phyloP scores from a whole-genome alignment of 2,888 invertebrate species.

The Megastigmus dorsalis region DNA sequence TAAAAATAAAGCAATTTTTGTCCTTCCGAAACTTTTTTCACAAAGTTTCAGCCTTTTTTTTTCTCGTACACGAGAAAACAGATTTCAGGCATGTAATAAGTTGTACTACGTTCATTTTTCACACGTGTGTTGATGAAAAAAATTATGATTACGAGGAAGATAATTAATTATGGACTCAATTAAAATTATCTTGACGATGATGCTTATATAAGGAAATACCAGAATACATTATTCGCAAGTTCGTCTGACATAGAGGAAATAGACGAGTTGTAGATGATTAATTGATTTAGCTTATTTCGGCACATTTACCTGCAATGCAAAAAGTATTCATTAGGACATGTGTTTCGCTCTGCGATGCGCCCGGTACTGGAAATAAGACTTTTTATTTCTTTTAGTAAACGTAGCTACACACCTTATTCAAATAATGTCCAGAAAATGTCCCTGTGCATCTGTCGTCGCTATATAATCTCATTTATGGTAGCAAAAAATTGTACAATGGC shows the following conservation, averaged over 20 bases:
- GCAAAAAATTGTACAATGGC: too few relatives aligned
- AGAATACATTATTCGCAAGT: conserved; percentile 1
- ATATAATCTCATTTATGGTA: too few relatives aligned
- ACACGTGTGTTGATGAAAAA: not conserved
- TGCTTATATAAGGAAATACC: conserved; percentile 23
- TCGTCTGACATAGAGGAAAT: not conserved
- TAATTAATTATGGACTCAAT: conserved; percentile 27
- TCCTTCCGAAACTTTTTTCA: conserved; percentile 9
- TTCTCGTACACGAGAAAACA: too few relatives aligned
- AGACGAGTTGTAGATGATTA: not conserved
- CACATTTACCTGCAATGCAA: not conserved
- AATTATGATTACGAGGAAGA: conserved; percentile 29
- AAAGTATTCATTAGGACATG: too few relatives aligned
- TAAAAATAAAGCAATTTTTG: not conserved
- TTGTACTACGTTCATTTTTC: conserved; percentile 34
- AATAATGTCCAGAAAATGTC: too few relatives aligned
- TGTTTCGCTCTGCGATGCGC: too few relatives aligned
- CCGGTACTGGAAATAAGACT: too few relatives aligned
- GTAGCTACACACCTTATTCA: too few relatives aligned
- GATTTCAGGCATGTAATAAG: not conserved
- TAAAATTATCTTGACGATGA: conserved; percentile 21
- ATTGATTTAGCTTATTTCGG: not conserved
- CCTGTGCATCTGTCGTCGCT: too few relatives aligned
- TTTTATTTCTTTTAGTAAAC: too few relatives aligned
- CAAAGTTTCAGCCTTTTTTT: conserved; percentile 3